Conservation (phyloP, 2,113 vertebrate species). For the Lamprotornis superbus region DNA sequence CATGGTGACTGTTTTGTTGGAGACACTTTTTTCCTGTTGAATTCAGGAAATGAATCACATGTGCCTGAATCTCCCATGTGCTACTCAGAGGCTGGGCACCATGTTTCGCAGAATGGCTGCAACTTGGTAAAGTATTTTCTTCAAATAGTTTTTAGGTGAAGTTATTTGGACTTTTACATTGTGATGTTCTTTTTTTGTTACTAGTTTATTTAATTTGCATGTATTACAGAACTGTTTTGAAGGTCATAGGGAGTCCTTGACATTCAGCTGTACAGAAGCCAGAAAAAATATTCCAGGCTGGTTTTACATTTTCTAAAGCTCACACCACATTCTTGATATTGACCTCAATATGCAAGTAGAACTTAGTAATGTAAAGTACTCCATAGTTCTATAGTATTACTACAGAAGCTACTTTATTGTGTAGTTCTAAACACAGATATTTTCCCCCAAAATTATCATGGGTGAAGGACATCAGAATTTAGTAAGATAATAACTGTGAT, state of each 20-base stretch:
- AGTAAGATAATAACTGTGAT: not conserved
- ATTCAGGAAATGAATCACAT: constrained; percentile 53
- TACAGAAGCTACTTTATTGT: not conserved
- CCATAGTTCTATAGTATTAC: too few species aligned
- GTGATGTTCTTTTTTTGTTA: not conserved
- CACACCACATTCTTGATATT: not conserved
- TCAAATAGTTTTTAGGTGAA: not conserved
- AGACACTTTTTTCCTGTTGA: constrained; percentile 85
- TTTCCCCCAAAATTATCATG: not conserved
- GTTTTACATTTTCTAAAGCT: not conserved
- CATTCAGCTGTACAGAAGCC: not conserved
- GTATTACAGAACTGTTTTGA: not conserved
- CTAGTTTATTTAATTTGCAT: not conserved
- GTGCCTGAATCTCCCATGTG: constrained; percentile 23
- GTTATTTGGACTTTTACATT: not conserved
- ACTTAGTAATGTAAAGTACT: not conserved
- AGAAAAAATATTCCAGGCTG: not conserved
- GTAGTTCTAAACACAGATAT: not conserved
- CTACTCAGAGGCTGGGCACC: not conserved
- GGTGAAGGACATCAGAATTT: not conserved
- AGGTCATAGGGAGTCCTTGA: not conserved
- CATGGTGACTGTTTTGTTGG: constrained; percentile 88
- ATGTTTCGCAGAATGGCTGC: not conserved
- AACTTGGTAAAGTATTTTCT: constrained; percentile 52
- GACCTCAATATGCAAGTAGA: not conserved